Evolutionary conservation across 2,797 vertebrate species (phyloP).

Genomic region (Hyperoplus immaculatus): DNA sequence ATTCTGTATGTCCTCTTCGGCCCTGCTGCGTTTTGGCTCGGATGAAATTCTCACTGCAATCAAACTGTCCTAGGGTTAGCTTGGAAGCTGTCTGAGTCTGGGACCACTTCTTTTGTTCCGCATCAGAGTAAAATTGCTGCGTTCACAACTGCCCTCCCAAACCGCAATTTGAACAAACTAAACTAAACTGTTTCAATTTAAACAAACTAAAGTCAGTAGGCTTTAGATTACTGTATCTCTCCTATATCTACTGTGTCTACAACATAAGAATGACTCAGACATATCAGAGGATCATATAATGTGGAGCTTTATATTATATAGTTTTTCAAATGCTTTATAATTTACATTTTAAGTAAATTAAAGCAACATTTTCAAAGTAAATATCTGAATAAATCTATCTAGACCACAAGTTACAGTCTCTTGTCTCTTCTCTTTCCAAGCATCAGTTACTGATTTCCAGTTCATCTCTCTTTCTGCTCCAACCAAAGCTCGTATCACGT

Average conservation of each 20-base stretch:
- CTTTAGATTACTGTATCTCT: background rate
- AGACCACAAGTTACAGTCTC: background rate
- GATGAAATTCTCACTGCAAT: too few relatives aligned
- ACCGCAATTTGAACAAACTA: too few relatives aligned
- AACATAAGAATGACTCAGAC: background rate
- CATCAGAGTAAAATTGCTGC: too few relatives aligned
- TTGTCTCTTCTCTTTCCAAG: slow-evolving; percentile 25
- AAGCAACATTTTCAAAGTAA: background rate
- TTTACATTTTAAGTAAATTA: background rate
- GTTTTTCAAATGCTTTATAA: background rate
- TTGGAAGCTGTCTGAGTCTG: too few relatives aligned
- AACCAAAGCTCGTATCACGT: slow-evolving; percentile 14
- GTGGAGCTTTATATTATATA: background rate
- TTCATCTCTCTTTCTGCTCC: slow-evolving; percentile 17
- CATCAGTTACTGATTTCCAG: slow-evolving; percentile 32
- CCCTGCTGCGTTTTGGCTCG: too few relatives aligned
- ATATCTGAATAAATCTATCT: too few relatives aligned
- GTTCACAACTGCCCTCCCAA: too few relatives aligned
- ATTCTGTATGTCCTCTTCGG: too few relatives aligned
- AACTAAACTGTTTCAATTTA: too few relatives aligned
- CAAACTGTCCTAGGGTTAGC: too few relatives aligned
- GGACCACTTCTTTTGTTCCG: too few relatives aligned
- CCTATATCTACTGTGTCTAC: background rate
- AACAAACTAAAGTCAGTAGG: too few relatives aligned
- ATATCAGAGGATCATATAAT: background rate